These are phyloP conservation scores for Myotis lucifugus DNA, from an alignment of 2,113 vertebrate genomes.

Conservation along the genomic window DNA sequence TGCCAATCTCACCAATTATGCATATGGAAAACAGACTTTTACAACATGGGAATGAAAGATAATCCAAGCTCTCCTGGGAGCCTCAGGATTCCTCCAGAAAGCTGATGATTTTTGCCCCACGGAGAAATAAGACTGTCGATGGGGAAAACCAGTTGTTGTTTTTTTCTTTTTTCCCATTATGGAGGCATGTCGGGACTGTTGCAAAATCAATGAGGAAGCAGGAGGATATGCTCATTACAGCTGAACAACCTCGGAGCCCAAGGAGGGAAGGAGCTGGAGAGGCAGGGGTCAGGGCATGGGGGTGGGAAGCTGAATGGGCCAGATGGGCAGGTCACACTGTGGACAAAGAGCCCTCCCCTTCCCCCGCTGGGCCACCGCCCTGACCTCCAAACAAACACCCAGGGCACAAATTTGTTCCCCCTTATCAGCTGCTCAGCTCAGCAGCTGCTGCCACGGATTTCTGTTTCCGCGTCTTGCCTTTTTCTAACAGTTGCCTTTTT, in stretches of 20 bases:
- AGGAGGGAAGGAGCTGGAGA: not conserved
- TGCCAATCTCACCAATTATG: constrained; percentile 56
- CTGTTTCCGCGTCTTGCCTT: not conserved
- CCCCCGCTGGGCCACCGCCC: not conserved
- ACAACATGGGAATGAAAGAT: constrained; percentile 44
- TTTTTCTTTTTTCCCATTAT: not conserved
- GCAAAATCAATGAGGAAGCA: constrained; percentile 66
- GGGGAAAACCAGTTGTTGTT: constrained; percentile 14
- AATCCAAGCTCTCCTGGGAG: constrained; percentile 18
- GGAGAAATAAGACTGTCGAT: not conserved
- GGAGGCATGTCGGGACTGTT: not conserved
- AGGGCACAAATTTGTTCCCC: constrained; percentile 60
- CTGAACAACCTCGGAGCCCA: not conserved
- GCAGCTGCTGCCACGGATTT: constrained; percentile 56
- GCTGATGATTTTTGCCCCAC: constrained; percentile 60
- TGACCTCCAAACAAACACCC: constrained; percentile 64
- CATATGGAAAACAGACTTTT: constrained; percentile 2
- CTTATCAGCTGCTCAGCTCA: constrained; percentile 61
- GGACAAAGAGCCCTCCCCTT: constrained; percentile 40
- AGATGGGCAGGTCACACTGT: not conserved
- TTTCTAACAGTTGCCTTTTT: constrained; percentile 50
- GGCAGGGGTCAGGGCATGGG: not conserved
- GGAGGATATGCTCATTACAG: not conserved
- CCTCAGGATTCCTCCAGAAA: constrained; percentile 32
- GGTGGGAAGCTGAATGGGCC: constrained; percentile 23